A percentile compares a stretch with the other conserved stretches of the same genome.
phyloP scores from a whole-genome alignment of 2,113 vertebrate genomes.

The Megaleporinus macrocephalus region DNA sequence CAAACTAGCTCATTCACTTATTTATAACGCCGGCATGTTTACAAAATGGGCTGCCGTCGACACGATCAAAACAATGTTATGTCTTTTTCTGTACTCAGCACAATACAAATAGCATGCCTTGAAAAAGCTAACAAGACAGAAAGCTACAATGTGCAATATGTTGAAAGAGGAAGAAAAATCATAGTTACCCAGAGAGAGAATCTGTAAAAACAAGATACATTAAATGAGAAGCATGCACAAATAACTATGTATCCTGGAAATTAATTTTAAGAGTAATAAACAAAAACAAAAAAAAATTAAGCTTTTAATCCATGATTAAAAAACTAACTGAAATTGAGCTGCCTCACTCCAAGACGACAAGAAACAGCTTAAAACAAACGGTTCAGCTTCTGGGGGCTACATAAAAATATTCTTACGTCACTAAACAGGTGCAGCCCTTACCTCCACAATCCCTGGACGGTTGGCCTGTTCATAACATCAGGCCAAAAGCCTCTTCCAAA shows the following conservation, averaged over 20 bases:
- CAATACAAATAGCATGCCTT: background rate
- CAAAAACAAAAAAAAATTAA: background rate
- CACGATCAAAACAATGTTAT: background rate
- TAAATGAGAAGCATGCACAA: background rate
- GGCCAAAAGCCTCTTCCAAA: background rate
- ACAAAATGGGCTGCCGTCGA: background rate
- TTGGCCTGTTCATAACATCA: constrained; percentile 19
- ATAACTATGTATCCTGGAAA: background rate
- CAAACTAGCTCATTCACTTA: constrained; percentile 4
- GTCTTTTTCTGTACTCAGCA: background rate
- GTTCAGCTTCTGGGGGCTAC: background rate
- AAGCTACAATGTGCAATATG: background rate
- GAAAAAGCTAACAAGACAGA: background rate
- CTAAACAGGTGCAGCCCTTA: constrained; percentile 34
- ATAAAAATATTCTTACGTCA: constrained; percentile 21
- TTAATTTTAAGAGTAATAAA: background rate
- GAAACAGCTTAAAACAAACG: background rate
- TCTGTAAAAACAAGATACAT: background rate
- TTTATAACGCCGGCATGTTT: background rate
- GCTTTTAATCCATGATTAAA: background rate
- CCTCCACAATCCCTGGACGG: constrained; percentile 15
- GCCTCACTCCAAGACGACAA: background rate
- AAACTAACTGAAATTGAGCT: background rate
- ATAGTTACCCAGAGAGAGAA: background rate
- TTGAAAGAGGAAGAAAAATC: background rate